Conservation (phyloP, 1,140 invertebrate species). For the Schlechtendalia chinensis region DNA sequence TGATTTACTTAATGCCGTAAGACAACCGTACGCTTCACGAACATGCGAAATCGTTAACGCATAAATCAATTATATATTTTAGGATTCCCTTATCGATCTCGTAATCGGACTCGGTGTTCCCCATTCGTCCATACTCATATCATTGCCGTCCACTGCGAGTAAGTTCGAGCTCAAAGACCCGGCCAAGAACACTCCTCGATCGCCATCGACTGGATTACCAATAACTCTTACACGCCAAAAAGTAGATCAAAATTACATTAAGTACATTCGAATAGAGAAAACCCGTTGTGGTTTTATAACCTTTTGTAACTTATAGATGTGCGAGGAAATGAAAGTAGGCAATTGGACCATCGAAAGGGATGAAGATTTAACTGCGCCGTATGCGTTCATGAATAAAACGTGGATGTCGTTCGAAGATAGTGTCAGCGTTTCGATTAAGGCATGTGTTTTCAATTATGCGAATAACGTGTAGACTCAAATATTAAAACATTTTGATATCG, state of each 20-base stretch:
- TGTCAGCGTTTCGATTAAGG: conserved; percentile 71
- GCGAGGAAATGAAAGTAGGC: conserved; percentile 62
- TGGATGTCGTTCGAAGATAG: conserved; percentile 79
- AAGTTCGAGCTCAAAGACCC: conserved; percentile 66
- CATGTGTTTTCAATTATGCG: conserved; percentile 54
- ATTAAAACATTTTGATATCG: conserved; percentile 4
- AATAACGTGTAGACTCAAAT: too few relatives aligned
- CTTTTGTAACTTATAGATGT: conserved; percentile 58
- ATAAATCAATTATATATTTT: conserved; percentile 51
- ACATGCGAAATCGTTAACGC: not conserved
- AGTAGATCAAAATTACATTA: conserved; percentile 54
- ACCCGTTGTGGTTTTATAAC: conserved; percentile 17
- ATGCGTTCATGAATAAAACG: conserved; percentile 69
- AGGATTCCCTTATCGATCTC: conserved; percentile 76
- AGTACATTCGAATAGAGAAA: not conserved
- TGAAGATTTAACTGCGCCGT: conserved; percentile 75
- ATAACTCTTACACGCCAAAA: conserved; percentile 63
- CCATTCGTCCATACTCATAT: conserved; percentile 68
- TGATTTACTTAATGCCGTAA: conserved; percentile 75
- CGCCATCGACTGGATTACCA: conserved; percentile 62
- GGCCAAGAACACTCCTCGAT: conserved; percentile 68
- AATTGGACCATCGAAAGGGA: conserved; percentile 75
- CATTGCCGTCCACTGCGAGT: conserved; percentile 67
- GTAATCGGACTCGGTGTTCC: conserved; percentile 69
- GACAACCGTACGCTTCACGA: conserved; percentile 50